Percentiles rank a stretch among this genome's conserved stretches.
Conservation (phyloP, 2,888 invertebrate genomes). For the Frankliniella intonsa region DNA sequence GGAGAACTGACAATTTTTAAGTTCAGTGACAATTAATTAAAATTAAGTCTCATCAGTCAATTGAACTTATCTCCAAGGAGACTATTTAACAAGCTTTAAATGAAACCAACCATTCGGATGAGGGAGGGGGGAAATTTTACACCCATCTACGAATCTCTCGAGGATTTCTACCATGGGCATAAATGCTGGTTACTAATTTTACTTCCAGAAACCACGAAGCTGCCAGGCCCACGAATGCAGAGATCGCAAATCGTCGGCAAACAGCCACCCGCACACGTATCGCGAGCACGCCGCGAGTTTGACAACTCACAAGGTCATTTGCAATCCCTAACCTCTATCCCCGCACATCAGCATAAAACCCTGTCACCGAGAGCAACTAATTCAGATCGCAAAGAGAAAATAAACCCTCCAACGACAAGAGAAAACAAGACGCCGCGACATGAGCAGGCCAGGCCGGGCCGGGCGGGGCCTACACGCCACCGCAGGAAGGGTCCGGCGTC, state of each 20-base stretch:
- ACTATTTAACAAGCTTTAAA: no score
- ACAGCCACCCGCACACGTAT: no score
- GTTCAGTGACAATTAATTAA: not conserved
- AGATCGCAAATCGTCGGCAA: no score
- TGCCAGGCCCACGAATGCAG: no score
- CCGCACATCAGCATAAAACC: not conserved
- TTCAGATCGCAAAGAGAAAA: no score
- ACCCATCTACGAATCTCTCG: no score
- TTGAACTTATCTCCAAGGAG: no score
- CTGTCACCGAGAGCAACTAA: not conserved
- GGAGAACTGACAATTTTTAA: not conserved
- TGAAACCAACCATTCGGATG: no score
- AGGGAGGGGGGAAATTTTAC: no score
- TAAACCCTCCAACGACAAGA: not conserved
- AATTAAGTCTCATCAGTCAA: not conserved
- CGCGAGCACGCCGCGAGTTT: not conserved
- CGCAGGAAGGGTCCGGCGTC: not conserved
- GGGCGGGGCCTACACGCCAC: not conserved
- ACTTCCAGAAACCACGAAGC: no score
- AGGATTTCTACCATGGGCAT: no score
- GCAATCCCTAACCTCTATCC: not conserved
- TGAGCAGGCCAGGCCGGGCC: not conserved
- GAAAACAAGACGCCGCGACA: not conserved
- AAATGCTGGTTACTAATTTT: no score
- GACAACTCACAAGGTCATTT: not conserved